Evolutionary conservation across 2,113 vertebrate species (phyloP), one percentile per base, ranked within the genome.

Genomic region (Peromyscus leucopus): DNA sequence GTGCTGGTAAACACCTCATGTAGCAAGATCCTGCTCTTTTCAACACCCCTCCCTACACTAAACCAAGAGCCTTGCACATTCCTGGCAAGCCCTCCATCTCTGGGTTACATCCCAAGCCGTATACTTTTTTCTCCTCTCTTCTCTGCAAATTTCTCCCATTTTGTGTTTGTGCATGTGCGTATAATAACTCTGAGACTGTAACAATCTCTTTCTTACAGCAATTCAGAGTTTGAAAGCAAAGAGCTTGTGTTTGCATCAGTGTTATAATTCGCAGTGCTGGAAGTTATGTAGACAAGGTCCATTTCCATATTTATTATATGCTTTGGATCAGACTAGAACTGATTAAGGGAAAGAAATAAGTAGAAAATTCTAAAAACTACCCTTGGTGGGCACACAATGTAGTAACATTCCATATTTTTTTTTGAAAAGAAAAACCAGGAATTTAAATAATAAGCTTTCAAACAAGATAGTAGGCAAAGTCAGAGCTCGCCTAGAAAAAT

Each of bases 271-370:
- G 90, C 72, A 55, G 89, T 78, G 46, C 61, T 92, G 8, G 10
- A 89, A 86, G 74, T 93, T 86, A 93, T 74, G 39, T 75, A 92
- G 72, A n/a, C 1, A 87, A 82, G 28, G 21, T 3, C 94, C 51
- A 96, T 24, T 89, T 92, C 51, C 69, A 93, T 83, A 72, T 59
- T 10, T 89, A 91, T 57, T 82, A 33, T 28, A 74, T 51, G n/a
- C 33, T 71, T 96, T 78, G 59, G 17, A 78, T 57, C 21, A 90
- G 11, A 93, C 6, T 78, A 0, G 42, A 93, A 95, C n/a, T 92
- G 55, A 26, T 65, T 93, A 96, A 76, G 63, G 91, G n/a, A 86
- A 39, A 22, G 39, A 93, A 94, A 96, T 82, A 15, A 93, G 86
- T 17, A 93, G 59, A 92, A 88, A 93, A 87, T 78, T 59, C 83